phyloP scores from a whole-genome alignment of 2,888 invertebrate species.

The Acrobasis consociella region DNA sequence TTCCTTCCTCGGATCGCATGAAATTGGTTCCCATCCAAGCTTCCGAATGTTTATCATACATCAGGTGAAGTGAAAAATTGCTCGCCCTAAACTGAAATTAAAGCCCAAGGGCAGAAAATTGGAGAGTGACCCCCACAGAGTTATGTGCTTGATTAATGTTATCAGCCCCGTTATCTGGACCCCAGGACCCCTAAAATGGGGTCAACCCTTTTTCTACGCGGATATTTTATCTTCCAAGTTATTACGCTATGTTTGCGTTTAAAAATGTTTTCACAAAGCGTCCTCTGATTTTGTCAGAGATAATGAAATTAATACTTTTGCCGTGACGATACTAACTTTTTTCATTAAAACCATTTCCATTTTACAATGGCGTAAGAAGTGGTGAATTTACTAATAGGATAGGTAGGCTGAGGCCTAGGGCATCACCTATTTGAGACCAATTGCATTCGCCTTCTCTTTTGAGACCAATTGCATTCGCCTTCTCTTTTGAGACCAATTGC shows the following conservation, averaged over 20 bases:
- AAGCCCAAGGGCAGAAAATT: conserved; percentile 76
- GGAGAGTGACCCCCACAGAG: conserved; percentile 53
- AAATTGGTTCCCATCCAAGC: neutral
- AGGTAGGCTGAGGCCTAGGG: no score
- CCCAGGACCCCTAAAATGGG: conserved; percentile 60
- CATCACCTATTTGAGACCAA: no score
- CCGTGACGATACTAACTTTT: neutral
- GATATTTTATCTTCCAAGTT: conserved; percentile 49
- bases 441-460: no score
- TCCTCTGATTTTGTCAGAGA: neutral
- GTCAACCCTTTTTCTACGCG: conserved; percentile 51
- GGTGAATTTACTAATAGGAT: no score
- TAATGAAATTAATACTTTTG: conserved; percentile 10
- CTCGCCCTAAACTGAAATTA: conserved; percentile 66
- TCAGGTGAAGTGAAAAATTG: conserved; percentile 70
- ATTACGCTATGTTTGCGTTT: conserved; percentile 33
- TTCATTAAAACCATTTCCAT: neutral
- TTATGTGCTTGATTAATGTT: conserved; percentile 78
- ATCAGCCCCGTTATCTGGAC: conserved; percentile 70
- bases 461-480: no score
- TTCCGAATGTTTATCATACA: conserved; percentile 56
- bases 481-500: no score
- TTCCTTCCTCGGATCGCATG: neutral
- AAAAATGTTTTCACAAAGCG: conserved; percentile 17
- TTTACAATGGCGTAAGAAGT: neutral